A percentile compares a stretch with the other conserved stretches of the same genome.
These are phyloP conservation scores for Osmerus eperlanus DNA, from an alignment of 2,113 vertebrate species.

Conservation along the genomic window DNA sequence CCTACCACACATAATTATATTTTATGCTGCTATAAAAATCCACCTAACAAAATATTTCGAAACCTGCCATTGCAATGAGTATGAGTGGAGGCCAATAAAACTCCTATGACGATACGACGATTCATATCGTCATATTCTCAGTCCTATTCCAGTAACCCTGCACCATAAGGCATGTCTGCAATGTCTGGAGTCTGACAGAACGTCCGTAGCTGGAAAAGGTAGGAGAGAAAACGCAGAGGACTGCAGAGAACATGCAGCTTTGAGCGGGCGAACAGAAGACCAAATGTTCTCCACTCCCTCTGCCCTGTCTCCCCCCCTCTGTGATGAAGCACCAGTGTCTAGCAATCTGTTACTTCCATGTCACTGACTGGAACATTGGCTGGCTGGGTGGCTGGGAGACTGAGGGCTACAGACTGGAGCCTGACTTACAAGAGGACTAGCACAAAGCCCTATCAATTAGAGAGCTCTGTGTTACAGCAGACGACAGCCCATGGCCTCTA, in stretches of 20 bases:
- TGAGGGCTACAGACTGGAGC: slow-evolving; percentile 23
- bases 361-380: slow-evolving; percentile 22
- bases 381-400: neutral
- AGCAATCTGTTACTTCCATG: slow-evolving; percentile 14
- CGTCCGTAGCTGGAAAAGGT: neutral
- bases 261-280: neutral
- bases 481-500: slow-evolving; percentile 17
- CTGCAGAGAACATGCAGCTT: neutral
- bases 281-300: too few species aligned
- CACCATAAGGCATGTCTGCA: neutral
- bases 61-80: neutral
- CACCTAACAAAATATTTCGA: neutral
- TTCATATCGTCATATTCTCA: neutral
- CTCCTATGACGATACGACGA: neutral
- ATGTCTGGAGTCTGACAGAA: neutral
- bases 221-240: neutral
- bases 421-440: slow-evolving; percentile 41
- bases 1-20: neutral
- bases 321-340: slow-evolving; percentile 7
- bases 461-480: slow-evolving; percentile 38
- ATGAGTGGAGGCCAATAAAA: neutral
- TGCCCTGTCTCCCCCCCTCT: slow-evolving; percentile 7
- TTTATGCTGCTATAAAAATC: neutral
- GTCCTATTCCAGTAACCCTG: slow-evolving; percentile 1
- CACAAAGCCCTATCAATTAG: slow-evolving; percentile 42